Percentiles rank a stretch among this genome's conserved stretches.
phyloP scores from a whole-genome alignment of 1,140 invertebrate genomes.

The Rhizoglyphus robini region DNA sequence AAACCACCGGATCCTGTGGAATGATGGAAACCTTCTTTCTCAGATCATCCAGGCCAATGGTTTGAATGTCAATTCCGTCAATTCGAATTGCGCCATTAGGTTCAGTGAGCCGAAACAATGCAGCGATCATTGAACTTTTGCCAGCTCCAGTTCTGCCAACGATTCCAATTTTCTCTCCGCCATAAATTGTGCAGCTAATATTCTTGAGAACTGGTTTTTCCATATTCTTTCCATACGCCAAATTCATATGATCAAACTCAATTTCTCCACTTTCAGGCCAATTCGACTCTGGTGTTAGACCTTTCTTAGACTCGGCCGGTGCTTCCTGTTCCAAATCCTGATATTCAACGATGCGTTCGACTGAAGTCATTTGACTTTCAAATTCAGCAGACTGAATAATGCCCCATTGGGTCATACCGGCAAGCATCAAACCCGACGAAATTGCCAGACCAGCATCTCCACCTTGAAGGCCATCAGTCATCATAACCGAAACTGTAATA shows the following conservation, averaged over 20 bases:
- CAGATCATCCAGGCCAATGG: constrained; percentile 25
- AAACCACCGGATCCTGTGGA: constrained; percentile 42
- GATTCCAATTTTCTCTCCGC: too few relatives aligned
- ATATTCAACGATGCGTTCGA: too few relatives aligned
- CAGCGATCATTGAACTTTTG: constrained; percentile 71
- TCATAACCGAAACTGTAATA: constrained; percentile 17
- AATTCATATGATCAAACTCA: constrained; percentile 46
- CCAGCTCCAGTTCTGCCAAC: too few relatives aligned
- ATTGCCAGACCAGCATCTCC: constrained; percentile 63
- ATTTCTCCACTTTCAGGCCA: constrained; percentile 56
- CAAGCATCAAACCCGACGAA: constrained; percentile 56
- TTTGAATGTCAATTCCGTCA: too few relatives aligned
- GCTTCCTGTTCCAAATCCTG: constrained; percentile 54
- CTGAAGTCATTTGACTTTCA: too few relatives aligned
- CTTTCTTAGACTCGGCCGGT: constrained; percentile 34
- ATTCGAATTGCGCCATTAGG: too few relatives aligned
- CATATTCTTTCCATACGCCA: constrained; percentile 47
- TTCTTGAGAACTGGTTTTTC: constrained; percentile 41
- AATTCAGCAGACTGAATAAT: constrained; percentile 63
- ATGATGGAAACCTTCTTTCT: constrained; percentile 41
- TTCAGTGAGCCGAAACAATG: constrained; percentile 71
- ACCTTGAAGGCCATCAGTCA: constrained; percentile 30
- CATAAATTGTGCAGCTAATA: constrained; percentile 27
- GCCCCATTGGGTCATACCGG: constrained; percentile 66
- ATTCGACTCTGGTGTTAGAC: constrained; percentile 46